phyloP scores from a whole-genome alignment of 2,797 vertebrate species.

The Myotis findleyi region DNA sequence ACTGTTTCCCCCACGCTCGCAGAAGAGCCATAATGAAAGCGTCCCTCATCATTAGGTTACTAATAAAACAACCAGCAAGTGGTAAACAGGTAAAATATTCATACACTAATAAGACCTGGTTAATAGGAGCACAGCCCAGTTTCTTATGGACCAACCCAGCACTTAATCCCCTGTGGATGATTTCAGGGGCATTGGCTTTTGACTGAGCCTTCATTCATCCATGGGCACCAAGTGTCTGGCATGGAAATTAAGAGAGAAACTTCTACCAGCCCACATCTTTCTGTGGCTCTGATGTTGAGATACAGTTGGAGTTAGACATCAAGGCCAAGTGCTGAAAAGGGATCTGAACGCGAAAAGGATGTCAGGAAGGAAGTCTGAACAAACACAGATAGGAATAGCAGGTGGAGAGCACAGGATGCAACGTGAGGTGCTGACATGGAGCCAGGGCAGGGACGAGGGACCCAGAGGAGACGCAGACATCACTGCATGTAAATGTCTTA shows the following conservation, averaged over 20 bases:
- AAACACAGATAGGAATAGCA: conserved; percentile 63
- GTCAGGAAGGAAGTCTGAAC: conserved; percentile 76
- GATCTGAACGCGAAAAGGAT: conserved; percentile 19
- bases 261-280: background rate
- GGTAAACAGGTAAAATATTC: background rate
- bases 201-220: rapidly evolving
- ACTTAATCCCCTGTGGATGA: background rate
- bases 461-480: background rate
- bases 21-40: background rate
- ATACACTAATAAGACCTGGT: background rate
- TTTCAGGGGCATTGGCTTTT: background rate
- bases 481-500: background rate
- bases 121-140: background rate
- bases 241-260: background rate
- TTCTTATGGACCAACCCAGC: background rate
- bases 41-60: background rate
- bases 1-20: background rate
- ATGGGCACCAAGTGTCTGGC: background rate
- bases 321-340: conserved; percentile 13
- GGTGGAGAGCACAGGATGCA: background rate
- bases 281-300: conserved; percentile 17
- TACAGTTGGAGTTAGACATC: background rate
- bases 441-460: background rate
- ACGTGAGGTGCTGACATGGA: background rate
- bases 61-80: background rate